phyloP scores from a whole-genome alignment of 2,888 invertebrate genomes.

The Aphodius granarius region DNA sequence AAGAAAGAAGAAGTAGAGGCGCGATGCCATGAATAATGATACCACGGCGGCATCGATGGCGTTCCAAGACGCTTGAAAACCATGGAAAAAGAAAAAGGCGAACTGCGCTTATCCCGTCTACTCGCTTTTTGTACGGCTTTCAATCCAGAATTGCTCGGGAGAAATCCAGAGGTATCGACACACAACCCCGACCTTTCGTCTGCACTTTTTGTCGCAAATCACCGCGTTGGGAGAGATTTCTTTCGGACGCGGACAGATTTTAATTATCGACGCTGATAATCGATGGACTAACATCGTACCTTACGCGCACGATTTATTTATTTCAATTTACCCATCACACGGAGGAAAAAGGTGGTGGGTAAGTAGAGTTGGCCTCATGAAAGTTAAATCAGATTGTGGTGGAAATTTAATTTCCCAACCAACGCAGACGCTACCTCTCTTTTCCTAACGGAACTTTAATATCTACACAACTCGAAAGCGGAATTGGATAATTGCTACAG shows the following conservation, averaged over 20 bases:
- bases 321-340: conserved; percentile 13
- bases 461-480: not conserved
- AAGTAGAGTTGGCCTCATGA: not conserved
- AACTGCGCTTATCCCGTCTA: not conserved
- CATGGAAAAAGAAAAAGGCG: not conserved
- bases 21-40: not conserved
- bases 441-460: conserved; percentile 1
- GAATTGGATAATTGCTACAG: not conserved
- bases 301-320: not conserved
- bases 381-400: conserved; percentile 21
- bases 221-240: not conserved
- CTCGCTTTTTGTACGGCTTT: not conserved
- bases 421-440: not conserved
- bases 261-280: not conserved
- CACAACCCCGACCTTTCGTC: not conserved
- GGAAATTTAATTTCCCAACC: conserved; percentile 21
- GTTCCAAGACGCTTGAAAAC: not conserved
- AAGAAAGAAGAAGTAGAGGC: not conserved
- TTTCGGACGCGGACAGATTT: not conserved
- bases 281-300: not conserved
- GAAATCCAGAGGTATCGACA: not conserved
- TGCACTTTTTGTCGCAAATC: not conserved
- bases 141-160: not conserved
- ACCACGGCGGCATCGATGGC: not conserved
- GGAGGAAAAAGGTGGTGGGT: not conserved